Conservation (phyloP, 2,113 vertebrate species). For the Planiliza haematocheilus region DNA sequence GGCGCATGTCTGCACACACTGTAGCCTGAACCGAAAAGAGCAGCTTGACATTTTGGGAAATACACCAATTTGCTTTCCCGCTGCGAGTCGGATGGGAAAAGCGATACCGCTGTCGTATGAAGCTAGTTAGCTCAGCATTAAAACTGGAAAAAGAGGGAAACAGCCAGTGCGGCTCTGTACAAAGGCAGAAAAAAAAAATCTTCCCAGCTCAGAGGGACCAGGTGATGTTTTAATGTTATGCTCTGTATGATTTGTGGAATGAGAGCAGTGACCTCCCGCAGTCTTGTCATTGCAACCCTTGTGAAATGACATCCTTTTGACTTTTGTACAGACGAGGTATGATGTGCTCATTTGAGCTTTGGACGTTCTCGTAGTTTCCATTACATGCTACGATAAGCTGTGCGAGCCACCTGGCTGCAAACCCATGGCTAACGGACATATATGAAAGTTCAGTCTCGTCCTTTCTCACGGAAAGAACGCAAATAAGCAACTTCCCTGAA, state of each 20-base stretch:
- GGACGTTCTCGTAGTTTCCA: too few species aligned
- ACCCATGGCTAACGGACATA: background rate
- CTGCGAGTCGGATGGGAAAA: background rate
- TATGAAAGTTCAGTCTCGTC: background rate
- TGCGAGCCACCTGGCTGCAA: too few species aligned
- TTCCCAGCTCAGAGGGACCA: too few species aligned
- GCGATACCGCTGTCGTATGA: background rate
- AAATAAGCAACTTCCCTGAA: slow-evolving; percentile 6
- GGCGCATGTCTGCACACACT: background rate
- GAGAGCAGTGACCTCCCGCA: too few species aligned
- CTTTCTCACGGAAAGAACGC: background rate
- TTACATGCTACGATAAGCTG: too few species aligned
- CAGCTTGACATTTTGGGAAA: background rate
- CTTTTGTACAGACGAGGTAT: too few species aligned
- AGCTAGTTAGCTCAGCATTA: slow-evolving; percentile 17
- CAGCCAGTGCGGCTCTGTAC: background rate
- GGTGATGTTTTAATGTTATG: too few species aligned
- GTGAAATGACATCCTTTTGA: too few species aligned
- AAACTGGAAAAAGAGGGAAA: background rate
- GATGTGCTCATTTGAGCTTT: too few species aligned
- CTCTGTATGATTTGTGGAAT: too few species aligned
- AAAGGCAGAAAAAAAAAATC: too few species aligned
- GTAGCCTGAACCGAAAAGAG: background rate
- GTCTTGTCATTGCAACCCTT: too few species aligned
- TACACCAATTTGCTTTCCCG: slow-evolving; percentile 4